Percentiles rank a stretch among this genome's conserved stretches.
Evolutionary conservation across 2,797 vertebrate genomes (phyloP).

Genomic region (Halcyon smyrnensis): DNA sequence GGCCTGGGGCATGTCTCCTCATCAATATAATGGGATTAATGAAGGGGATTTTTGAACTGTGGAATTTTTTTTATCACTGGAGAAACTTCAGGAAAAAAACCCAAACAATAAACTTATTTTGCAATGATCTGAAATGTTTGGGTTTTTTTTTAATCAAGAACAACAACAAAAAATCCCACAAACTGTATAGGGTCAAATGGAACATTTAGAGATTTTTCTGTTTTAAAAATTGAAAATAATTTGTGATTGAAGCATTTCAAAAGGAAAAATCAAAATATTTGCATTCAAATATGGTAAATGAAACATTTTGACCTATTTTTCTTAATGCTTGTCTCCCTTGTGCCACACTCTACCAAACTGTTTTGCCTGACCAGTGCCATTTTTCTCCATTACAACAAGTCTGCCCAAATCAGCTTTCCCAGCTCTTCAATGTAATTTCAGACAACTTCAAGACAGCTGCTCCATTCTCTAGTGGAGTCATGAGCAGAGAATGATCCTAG

Average conservation of each 20-base stretch:
- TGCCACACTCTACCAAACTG: neutral
- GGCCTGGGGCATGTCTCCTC: neutral
- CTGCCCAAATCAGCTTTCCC: neutral
- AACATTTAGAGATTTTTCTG: neutral
- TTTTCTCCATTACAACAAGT: neutral
- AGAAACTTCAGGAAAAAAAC: neutral
- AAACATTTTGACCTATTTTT: neutral
- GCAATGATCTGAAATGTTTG: neutral
- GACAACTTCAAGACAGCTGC: neutral
- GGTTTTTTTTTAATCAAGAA: neutral
- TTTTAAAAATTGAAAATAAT: neutral
- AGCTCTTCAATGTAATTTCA: neutral
- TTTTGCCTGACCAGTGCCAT: neutral
- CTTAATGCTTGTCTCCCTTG: neutral
- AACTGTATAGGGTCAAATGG: neutral
- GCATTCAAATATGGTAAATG: neutral
- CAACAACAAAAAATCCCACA: neutral
- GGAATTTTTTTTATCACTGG: neutral
- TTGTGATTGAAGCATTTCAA: neutral
- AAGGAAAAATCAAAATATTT: neutral
- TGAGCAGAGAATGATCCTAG: neutral
- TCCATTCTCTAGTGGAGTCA: neutral
- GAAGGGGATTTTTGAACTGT: neutral
- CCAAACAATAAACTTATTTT: neutral
- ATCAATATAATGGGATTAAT: neutral